Evolutionary conservation across 2,797 vertebrate species (phyloP).

Genomic region (Orientallactaga sibirica): DNA sequence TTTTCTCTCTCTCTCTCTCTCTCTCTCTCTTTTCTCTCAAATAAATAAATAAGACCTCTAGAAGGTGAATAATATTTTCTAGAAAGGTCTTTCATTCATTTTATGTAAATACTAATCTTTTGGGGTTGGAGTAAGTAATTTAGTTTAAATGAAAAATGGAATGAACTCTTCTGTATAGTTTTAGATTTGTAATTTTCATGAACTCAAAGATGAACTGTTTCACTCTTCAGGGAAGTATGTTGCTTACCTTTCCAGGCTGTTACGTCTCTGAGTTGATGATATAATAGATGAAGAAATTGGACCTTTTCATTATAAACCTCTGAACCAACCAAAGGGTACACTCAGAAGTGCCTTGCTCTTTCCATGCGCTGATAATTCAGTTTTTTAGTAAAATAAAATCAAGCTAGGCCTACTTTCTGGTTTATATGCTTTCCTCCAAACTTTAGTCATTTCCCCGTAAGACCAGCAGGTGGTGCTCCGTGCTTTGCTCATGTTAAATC

Average conservation of each 20-base stretch:
- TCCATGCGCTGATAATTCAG: neutral
- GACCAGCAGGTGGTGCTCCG: conserved; percentile 82
- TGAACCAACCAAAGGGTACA: neutral
- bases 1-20: no score
- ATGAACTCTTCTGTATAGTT: neutral
- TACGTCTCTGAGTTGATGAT: neutral
- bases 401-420: neutral
- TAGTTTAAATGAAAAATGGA: conserved; percentile 48
- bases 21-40: no score
- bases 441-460: neutral
- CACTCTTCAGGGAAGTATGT: neutral
- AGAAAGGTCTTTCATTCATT: neutral
- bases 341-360: neutral
- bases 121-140: neutral
- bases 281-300: neutral
- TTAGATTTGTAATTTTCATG: conserved; percentile 40
- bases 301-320: neutral
- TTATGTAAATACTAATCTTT: conserved; percentile 22
- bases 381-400: conserved; percentile 55
- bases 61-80: conserved; percentile 22
- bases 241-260: neutral
- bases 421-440: neutral
- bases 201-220: conserved; percentile 17
- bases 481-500: neutral
- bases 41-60: neutral